Base-by-base conservation (phyloP, 2,888 invertebrate species). In the Acanthoscelides obtectus region DNA sequence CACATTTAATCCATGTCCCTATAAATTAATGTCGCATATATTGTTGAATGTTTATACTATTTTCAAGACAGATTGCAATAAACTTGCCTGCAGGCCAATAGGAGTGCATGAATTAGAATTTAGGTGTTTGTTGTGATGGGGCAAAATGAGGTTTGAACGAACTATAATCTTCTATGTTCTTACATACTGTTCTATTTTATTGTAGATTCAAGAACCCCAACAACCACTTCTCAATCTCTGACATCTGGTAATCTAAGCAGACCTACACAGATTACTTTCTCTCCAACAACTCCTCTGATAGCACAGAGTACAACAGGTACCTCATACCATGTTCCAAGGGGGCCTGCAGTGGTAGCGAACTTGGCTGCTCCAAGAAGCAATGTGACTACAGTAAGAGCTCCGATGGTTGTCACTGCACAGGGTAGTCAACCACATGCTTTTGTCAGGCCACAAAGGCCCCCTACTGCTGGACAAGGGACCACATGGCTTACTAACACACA, bases 331-430 rank as follows among this genome's bases (percentile, higher is more conserved):
- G 86, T 86, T 5, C 86, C 86, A 6, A 80, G 89, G 72, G 93
- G 93, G 0, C 89, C 93, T 20, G 93, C 93, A 0, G 92, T 92
- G 17, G 93, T 93, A 1, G 93, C 93, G 0, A 93, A 91, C 75
- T 88, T 93, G 21, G 90, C 93, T 17, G 90, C 92, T 6, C 90
- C 93, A 0, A 88, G 93, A 71, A 87, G 88, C 63, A 88, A 89
- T 72, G 90, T 92, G 4, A 88, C 90, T 19, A 81, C 83, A 68
- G 84, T 86, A 19, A 79, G 86, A 70, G 80, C 83, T 17, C 84
- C 85, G 19, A 81, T 85, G 80, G 83, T 85, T 65, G 84, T 84
- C 64, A 78, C 83, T 65, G 82, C 84, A 66, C 84, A 83, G 77
- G 77, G 77, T 66, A 75, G 77, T n/a, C 81, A 81, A 72, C 63